Percentiles rank a stretch among this genome's conserved stretches.
Conservation (phyloP, 2,113 vertebrate genomes). For the Bothrops jararaca region DNA sequence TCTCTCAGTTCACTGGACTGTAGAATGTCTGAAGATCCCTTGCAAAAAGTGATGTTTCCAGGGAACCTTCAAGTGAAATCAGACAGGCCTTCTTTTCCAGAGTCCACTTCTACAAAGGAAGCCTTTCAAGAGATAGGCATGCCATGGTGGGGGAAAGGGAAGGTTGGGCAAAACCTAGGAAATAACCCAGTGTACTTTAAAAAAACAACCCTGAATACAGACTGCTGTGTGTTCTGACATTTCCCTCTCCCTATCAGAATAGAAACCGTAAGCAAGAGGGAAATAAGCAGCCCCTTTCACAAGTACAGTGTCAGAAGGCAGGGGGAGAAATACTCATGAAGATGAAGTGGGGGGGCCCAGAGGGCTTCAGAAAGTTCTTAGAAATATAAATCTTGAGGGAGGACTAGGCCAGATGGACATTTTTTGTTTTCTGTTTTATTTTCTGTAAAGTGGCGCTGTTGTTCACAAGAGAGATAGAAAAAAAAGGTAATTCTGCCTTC, state of each 20-base stretch:
- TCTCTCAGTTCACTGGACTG: constrained; percentile 38
- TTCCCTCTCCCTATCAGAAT: constrained; percentile 8
- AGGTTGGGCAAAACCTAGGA: constrained; percentile 17
- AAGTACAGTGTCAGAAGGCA: background rate
- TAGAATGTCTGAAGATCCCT: background rate
- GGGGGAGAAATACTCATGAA: background rate
- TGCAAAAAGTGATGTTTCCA: constrained; percentile 33
- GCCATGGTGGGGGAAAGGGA: constrained; percentile 35
- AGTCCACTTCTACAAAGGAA: constrained; percentile 59
- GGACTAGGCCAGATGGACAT: background rate
- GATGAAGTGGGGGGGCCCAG: background rate
- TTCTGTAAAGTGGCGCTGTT: background rate
- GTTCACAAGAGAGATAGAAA: background rate
- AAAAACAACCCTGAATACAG: constrained; percentile 12
- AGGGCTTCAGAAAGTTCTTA: background rate
- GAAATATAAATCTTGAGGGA: background rate
- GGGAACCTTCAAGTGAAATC: constrained; percentile 72
- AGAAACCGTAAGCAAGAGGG: constrained; percentile 30
- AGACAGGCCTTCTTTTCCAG: constrained; percentile 54
- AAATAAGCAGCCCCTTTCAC: background rate
- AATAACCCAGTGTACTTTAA: constrained; percentile 30
- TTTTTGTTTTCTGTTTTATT: background rate
- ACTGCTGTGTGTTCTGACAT: constrained; percentile 27
- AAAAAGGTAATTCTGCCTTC: background rate
- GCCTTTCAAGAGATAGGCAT: constrained; percentile 58